Evolutionary conservation across 2,888 invertebrate species (phyloP).

Genomic region (Megamerina dolium): DNA sequence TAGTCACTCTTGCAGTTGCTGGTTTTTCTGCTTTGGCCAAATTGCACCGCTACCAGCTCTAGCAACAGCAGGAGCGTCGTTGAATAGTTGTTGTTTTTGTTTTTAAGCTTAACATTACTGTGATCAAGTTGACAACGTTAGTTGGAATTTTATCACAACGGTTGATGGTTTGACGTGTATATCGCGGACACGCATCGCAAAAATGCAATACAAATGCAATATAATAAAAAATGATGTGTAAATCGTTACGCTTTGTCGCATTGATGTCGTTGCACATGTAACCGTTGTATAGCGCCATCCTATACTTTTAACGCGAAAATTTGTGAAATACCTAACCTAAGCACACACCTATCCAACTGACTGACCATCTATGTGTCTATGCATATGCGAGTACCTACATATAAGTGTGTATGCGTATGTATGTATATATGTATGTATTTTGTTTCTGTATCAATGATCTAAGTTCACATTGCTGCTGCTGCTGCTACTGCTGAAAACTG

Average conservation of each 20-base stretch:
- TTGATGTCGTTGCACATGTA: no score
- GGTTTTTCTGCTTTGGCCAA: no score
- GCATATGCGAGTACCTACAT: not conserved
- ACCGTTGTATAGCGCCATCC: no score
- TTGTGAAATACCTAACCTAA: no score
- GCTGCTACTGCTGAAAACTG: not conserved
- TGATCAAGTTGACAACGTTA: conserved; percentile 15
- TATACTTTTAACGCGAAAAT: no score
- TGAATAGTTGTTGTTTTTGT: no score
- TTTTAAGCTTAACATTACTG: conserved; percentile 13
- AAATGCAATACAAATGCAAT: conserved; percentile 3
- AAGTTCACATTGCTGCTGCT: not conserved
- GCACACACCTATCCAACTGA: no score
- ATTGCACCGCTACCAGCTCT: no score
- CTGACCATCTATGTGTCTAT: not conserved
- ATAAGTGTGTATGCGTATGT: not conserved
- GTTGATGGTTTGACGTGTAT: conserved; percentile 10
- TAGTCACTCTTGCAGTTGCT: no score
- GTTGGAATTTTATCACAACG: conserved; percentile 17
- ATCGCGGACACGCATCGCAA: not conserved
- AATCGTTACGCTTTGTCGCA: no score
- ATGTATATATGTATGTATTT: not conserved
- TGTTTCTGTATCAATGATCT: not conserved
- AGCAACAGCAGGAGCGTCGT: no score
- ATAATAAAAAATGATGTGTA: no score